A percentile compares a stretch with the other conserved stretches of the same genome.
phyloP scores from a whole-genome alignment of 2,888 invertebrate genomes.

The Mesorhabditis belari region DNA sequence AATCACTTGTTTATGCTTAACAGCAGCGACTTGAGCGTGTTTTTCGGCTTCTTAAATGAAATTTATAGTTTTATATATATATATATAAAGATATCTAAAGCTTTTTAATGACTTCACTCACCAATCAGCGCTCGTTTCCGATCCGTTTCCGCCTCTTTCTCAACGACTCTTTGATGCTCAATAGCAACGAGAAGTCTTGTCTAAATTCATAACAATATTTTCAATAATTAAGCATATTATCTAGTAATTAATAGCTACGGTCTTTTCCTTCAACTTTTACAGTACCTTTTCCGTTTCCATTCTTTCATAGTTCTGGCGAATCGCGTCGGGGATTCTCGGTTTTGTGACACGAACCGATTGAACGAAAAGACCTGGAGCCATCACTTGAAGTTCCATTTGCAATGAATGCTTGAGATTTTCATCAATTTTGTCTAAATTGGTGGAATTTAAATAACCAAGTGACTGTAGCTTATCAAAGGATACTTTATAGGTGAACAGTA shows the following conservation, averaged over 20 bases:
- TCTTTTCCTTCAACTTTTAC: too few species aligned
- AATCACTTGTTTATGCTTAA: constrained; percentile 77
- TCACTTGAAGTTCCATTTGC: constrained; percentile 72
- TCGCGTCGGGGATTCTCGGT: constrained; percentile 82
- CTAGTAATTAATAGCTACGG: too few species aligned
- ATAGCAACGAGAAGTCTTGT: constrained; percentile 77
- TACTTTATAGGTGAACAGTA: not conserved
- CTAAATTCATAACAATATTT: constrained; percentile 53
- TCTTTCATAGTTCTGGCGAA: constrained; percentile 75
- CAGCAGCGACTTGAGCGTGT: constrained; percentile 75
- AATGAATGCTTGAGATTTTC: constrained; percentile 77
- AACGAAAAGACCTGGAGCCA: constrained; percentile 75
- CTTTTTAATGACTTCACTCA: constrained; percentile 28
- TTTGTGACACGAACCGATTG: constrained; percentile 83
- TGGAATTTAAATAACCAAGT: not conserved
- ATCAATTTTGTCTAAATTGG: constrained; percentile 70
- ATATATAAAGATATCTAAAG: too few species aligned
- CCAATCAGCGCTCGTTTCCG: constrained; percentile 76
- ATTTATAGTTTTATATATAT: not conserved
- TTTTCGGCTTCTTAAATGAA: constrained; percentile 68
- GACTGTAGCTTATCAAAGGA: not conserved
- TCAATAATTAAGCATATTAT: constrained; percentile 2
- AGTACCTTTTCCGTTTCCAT: constrained; percentile 72
- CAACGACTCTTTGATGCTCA: constrained; percentile 79
- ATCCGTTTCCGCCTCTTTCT: constrained; percentile 84